Percentiles rank a stretch among this genome's conserved stretches.
phyloP scores from a whole-genome alignment of 2,113 vertebrate genomes.

The Sarotherodon lohbergeri region DNA sequence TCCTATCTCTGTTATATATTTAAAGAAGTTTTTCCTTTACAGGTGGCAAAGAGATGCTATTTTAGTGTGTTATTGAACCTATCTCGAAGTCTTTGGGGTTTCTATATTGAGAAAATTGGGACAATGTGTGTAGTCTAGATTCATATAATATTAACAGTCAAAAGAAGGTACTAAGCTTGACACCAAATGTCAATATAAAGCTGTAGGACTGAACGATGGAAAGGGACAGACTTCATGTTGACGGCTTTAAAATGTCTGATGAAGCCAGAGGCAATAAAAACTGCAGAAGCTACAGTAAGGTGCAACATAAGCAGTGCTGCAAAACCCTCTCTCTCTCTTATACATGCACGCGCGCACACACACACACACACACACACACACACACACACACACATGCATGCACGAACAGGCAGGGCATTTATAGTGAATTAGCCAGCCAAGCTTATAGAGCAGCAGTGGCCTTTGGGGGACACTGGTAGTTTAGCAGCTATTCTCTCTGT shows the following conservation, averaged over 20 bases:
- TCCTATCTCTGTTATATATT: neutral
- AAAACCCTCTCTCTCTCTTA: neutral
- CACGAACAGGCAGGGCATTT: neutral
- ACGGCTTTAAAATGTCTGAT: conserved; percentile 8
- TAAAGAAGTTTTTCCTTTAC: neutral
- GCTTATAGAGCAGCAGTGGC: conserved; percentile 32
- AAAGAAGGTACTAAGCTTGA: neutral
- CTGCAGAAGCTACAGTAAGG: neutral
- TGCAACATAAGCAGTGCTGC: neutral
- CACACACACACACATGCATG: neutral
- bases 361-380: neutral
- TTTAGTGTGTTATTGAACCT: neutral
- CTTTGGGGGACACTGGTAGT: conserved; percentile 21
- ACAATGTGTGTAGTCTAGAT: neutral
- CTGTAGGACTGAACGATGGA: neutral
- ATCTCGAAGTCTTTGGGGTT: neutral
- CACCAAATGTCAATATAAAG: neutral
- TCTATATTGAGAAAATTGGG: neutral
- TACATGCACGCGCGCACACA: neutral
- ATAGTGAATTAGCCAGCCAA: conserved; percentile 27
- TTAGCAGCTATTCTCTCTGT: conserved; percentile 11
- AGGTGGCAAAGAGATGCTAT: neutral
- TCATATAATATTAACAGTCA: neutral
- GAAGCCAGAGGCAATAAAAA: conserved; percentile 5
- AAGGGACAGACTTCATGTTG: neutral